Percentiles rank a stretch among this genome's conserved stretches.
These are phyloP conservation scores for Agonopterix arenella DNA, from an alignment of 2,888 invertebrate species.

Conservation along the genomic window DNA sequence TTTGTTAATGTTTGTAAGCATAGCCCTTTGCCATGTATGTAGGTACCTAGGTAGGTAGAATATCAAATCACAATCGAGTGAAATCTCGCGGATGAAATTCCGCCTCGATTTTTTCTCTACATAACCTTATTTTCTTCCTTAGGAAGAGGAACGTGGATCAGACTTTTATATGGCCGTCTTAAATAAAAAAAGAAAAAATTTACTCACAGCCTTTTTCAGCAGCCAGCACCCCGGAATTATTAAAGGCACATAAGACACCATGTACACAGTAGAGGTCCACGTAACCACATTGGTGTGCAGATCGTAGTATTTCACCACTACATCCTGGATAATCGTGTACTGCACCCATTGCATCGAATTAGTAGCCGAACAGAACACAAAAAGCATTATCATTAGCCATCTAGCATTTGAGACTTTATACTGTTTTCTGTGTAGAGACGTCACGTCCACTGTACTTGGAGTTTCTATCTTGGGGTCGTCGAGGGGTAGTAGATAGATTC, in stretches of 20 bases:
- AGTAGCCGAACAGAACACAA: slow-evolving; percentile 91
- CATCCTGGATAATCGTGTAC: slow-evolving; percentile 92
- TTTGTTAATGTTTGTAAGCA: too few species aligned
- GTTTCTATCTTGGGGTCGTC: not conserved
- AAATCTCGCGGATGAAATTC: too few species aligned
- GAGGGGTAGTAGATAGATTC: not conserved
- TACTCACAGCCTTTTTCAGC: slow-evolving; percentile 92
- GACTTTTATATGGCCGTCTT: too few species aligned
- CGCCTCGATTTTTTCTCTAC: too few species aligned
- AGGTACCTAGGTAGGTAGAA: too few species aligned
- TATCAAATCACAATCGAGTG: too few species aligned
- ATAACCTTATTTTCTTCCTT: too few species aligned
- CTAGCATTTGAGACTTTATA: slow-evolving; percentile 82
- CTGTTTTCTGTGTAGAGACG: not conserved
- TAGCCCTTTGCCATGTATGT: too few species aligned
- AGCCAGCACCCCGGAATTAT: slow-evolving; percentile 98
- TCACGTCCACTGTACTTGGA: not conserved
- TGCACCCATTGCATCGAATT: slow-evolving; percentile 98
- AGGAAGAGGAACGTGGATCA: too few species aligned
- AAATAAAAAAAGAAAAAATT: not conserved
- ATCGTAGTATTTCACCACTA: slow-evolving; percentile 85
- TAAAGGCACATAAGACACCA: slow-evolving; percentile 96
- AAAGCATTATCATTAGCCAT: slow-evolving; percentile 89
- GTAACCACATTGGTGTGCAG: slow-evolving; percentile 85
- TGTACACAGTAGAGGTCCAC: slow-evolving; percentile 98